Evolutionary conservation across 1,140 invertebrate genomes (phyloP).

Genomic region (Bombus confusus): DNA sequence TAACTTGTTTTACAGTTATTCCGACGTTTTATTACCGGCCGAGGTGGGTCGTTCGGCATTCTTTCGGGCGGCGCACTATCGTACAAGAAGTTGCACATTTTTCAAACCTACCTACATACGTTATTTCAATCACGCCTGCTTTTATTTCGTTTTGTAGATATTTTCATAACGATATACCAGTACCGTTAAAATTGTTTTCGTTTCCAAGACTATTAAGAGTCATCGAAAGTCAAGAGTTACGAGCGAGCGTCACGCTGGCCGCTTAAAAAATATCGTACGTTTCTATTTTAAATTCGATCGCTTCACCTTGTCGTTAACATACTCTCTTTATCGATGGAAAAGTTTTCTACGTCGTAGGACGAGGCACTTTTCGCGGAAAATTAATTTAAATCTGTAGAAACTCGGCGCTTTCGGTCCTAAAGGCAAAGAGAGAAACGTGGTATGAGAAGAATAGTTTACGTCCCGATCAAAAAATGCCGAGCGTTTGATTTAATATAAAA

Average conservation of each 20-base stretch:
- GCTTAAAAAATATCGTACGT: not conserved
- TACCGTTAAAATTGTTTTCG: no score
- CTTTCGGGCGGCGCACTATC: no score
- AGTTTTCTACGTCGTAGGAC: not conserved
- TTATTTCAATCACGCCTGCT: no score
- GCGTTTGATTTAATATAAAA: constrained; percentile 1
- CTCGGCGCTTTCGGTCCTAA: not conserved
- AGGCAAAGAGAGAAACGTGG: not conserved
- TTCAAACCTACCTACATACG: no score
- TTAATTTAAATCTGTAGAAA: not conserved
- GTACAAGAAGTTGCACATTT: no score
- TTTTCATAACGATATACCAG: no score
- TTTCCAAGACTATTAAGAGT: no score
- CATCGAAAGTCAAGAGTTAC: no score
- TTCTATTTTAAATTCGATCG: not conserved
- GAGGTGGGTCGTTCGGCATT: no score
- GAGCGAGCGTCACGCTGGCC: no score
- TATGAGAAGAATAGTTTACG: not conserved
- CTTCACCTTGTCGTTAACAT: no score
- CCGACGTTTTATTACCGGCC: not conserved
- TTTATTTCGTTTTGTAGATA: no score
- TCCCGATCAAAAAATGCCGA: not conserved
- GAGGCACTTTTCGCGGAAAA: not conserved
- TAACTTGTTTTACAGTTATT: not conserved
- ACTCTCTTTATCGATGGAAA: not conserved